Evolutionary conservation across 2,113 vertebrate species (phyloP).

Genomic region (Ascaphus truei): DNA sequence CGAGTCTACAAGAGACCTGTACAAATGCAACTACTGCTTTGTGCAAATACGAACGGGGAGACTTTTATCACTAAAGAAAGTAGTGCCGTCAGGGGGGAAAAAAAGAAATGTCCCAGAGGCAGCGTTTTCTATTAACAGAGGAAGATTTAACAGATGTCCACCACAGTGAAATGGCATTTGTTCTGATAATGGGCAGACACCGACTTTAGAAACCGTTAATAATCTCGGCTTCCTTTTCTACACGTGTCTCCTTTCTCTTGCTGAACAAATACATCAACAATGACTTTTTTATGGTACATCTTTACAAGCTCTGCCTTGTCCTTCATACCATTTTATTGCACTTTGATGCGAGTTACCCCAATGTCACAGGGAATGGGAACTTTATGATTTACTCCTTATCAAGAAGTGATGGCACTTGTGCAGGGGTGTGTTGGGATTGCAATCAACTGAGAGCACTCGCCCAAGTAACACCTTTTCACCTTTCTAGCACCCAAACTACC

Average conservation of each 20-base stretch:
- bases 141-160: constrained; percentile 53
- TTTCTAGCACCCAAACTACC: too few relatives aligned
- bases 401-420: too few relatives aligned
- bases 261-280: constrained; percentile 39
- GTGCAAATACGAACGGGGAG: constrained; percentile 54
- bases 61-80: constrained; percentile 52
- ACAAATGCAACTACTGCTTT: constrained; percentile 48
- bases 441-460: too few relatives aligned
- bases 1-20: constrained; percentile 37
- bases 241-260: constrained; percentile 18
- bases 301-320: constrained; percentile 23
- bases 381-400: too few relatives aligned
- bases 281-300: constrained; percentile 43
- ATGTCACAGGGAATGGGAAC: constrained; percentile 3
- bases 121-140: constrained; percentile 55
- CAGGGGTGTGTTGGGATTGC: too few relatives aligned
- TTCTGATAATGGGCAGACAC: constrained; percentile 44
- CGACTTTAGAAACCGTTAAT: constrained; percentile 44
- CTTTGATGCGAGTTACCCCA: constrained; percentile 30
- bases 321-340: constrained; percentile 24
- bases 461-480: too few relatives aligned
- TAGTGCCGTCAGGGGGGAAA: constrained; percentile 43
- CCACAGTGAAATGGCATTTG: constrained; percentile 47
- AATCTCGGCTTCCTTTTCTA: constrained; percentile 40
- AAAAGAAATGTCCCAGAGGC: constrained; percentile 45